Evolutionary conservation across 2,888 invertebrate species (phyloP).

Genomic region (Poecilobothrus nobilitatus): DNA sequence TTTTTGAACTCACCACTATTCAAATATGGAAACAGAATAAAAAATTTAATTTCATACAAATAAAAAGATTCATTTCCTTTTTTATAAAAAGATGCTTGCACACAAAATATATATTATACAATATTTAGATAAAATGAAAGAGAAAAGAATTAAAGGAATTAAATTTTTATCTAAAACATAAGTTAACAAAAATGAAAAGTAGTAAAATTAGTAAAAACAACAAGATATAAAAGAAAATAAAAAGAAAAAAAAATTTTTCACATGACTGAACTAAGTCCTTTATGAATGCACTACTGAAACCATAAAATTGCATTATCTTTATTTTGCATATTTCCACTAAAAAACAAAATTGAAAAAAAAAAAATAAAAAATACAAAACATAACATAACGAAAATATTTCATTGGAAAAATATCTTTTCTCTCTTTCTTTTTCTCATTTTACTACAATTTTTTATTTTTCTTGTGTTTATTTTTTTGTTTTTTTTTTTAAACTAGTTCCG

Average conservation of each 20-base stretch:
- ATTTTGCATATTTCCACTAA: conserved; percentile 4
- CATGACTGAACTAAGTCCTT: conserved; percentile 4
- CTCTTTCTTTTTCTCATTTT: background rate
- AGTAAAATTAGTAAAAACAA: background rate
- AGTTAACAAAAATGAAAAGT: background rate
- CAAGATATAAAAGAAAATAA: background rate
- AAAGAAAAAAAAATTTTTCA: background rate
- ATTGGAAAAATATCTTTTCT: conserved; percentile 1
- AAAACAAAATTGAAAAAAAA: background rate
- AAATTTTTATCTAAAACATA: conserved; percentile 3
- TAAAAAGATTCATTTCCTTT: too few species aligned
- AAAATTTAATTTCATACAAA: too few species aligned
- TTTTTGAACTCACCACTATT: too few species aligned
- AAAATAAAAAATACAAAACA: too few species aligned
- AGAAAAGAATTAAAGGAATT: background rate
- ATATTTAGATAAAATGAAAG: background rate
- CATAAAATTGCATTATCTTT: conserved; percentile 6
- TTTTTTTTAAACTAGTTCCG: too few species aligned
- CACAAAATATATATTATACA: too few species aligned
- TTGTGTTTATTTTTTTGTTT: background rate
- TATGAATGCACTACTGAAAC: conserved; percentile 6
- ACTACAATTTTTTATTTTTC: background rate
- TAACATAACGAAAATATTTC: background rate
- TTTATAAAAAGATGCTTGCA: too few species aligned
- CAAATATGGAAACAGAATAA: too few species aligned